These are phyloP conservation scores for Syrphus vitripennis DNA, from an alignment of 2,888 invertebrate species.

Conservation along the genomic window DNA sequence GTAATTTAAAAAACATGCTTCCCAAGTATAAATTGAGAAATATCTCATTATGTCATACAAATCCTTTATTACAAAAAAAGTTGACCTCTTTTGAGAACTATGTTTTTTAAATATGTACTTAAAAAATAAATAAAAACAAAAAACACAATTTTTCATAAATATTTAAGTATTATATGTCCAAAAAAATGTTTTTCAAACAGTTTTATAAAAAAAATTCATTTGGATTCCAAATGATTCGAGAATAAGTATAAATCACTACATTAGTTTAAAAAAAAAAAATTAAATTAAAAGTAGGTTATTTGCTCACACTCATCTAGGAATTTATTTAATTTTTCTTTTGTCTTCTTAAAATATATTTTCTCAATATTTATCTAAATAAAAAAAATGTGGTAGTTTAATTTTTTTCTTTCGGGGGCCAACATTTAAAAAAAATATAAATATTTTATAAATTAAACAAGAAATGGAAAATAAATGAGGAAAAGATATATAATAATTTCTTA, in stretches of 20 bases:
- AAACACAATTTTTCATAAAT: too few species aligned
- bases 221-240: not conserved
- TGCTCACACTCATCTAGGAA: constrained; percentile 4
- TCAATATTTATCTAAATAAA: too few species aligned
- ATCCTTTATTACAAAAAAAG: too few species aligned
- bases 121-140: too few species aligned
- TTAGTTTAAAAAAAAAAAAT: not conserved
- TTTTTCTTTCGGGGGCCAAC: constrained; percentile 81
- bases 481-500: constrained; percentile 47
- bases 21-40: too few species aligned
- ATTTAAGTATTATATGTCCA: too few species aligned
- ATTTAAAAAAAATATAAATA: constrained; percentile 55
- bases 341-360: constrained; percentile 4
- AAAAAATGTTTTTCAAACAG: too few species aligned
- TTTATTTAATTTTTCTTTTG: not conserved
- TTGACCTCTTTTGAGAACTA: too few species aligned
- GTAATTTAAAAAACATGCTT: too few species aligned
- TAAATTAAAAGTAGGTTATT: not conserved
- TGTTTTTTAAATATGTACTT: too few species aligned
- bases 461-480: constrained; percentile 61
- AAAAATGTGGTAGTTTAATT: constrained; percentile 63
- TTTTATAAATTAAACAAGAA: constrained; percentile 67
- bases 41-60: too few species aligned
- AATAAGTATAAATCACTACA: not conserved
- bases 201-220: too few species aligned